Conservation (phyloP, 2,113 vertebrate genomes). For the Picathartes gymnocephalus region DNA sequence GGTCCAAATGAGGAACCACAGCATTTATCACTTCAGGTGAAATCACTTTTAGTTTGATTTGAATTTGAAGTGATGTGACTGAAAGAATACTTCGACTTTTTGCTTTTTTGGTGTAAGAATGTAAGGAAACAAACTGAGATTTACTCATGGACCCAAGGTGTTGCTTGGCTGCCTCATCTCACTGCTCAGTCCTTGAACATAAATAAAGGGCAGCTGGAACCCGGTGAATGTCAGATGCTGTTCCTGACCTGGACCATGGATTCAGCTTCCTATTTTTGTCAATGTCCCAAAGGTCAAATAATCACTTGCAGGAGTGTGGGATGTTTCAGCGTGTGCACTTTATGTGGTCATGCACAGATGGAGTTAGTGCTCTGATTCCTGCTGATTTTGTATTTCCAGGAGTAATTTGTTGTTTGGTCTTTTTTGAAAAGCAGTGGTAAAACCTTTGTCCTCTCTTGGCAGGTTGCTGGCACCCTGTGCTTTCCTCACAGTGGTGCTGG, state of each 20-base stretch:
- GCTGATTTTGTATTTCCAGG: background rate
- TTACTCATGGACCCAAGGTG: background rate
- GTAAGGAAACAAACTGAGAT: background rate
- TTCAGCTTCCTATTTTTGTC: background rate
- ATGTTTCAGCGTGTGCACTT: background rate
- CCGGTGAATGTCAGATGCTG: background rate
- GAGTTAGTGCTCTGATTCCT: background rate
- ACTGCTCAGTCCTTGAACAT: background rate
- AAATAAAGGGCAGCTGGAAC: background rate
- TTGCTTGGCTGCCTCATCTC: background rate
- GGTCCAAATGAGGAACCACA: background rate
- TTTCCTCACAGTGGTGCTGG: background rate
- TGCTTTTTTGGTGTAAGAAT: background rate
- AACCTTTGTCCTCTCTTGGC: background rate
- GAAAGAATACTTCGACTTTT: background rate
- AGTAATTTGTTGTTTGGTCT: background rate
- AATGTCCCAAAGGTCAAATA: background rate
- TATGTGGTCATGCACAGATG: background rate
- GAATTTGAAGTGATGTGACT: background rate
- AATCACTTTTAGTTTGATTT: background rate
- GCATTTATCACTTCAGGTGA: background rate
- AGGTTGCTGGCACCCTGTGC: background rate
- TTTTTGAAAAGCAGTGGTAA: background rate
- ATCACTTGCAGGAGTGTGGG: background rate
- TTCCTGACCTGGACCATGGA: background rate